Evolutionary conservation across 1,140 invertebrate species (phyloP).

Genomic region (Drosophila lacertosa): DNA sequence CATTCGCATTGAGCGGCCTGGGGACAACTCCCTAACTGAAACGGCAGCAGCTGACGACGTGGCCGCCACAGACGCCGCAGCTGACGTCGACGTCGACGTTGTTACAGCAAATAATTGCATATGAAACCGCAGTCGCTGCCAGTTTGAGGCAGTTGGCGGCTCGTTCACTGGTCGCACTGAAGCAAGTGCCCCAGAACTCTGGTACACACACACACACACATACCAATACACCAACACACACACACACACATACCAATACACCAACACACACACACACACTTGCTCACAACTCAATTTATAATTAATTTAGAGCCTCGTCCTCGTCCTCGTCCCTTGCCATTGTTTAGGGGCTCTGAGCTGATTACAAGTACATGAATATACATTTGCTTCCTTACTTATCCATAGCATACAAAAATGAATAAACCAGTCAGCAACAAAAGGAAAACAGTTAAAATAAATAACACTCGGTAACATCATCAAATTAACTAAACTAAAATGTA

Average conservation of each 20-base stretch:
- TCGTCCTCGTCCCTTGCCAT: not conserved
- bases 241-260: no score
- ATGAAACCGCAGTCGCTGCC: constrained; percentile 74
- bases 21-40: constrained; percentile 24
- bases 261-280: constrained; percentile 11
- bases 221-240: no score
- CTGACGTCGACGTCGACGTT: constrained; percentile 14
- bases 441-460: no score
- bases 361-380: constrained; percentile 13
- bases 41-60: constrained; percentile 44
- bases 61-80: not conserved
- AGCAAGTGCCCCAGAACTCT: constrained; percentile 39
- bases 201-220: constrained; percentile 17
- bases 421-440: no score
- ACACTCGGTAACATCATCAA: no score
- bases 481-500: no score
- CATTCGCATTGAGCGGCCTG: constrained; percentile 7
- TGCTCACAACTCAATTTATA: constrained; percentile 67
- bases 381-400: constrained; percentile 1
- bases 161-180: constrained; percentile 34
- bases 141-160: constrained; percentile 68
- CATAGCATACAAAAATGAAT: no score
- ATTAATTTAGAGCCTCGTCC: constrained; percentile 63
- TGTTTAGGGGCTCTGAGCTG: not conserved
- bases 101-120: constrained; percentile 75